Evolutionary conservation across 2,797 vertebrate species (phyloP).

Genomic region (Sebastiscus tertius): DNA sequence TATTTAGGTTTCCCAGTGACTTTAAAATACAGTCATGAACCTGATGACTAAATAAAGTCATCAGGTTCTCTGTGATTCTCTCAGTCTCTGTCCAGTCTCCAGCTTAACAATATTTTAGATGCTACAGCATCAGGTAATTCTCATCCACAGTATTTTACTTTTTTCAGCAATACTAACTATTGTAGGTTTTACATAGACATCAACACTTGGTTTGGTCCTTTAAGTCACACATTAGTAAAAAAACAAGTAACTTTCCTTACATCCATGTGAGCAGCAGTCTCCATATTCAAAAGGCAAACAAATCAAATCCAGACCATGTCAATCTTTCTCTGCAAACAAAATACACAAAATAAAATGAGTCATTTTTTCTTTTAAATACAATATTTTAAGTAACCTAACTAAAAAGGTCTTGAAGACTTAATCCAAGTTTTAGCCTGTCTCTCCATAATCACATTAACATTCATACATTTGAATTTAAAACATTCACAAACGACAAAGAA

Average conservation of each 20-base stretch:
- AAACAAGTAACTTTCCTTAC: background rate
- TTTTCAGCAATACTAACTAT: background rate
- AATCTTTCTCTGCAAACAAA: conserved; percentile 56
- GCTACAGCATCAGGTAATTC: background rate
- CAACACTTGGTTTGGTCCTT: conserved; percentile 26
- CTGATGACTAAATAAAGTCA: background rate
- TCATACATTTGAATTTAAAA: background rate
- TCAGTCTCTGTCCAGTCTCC: background rate
- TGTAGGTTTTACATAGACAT: background rate
- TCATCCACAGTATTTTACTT: background rate
- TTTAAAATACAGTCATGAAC: background rate
- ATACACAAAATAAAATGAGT: background rate
- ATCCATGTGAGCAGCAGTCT: background rate
- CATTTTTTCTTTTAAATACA: background rate
- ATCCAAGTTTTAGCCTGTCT: background rate
- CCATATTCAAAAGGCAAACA: conserved; percentile 1
- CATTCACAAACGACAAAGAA: background rate
- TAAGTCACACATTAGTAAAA: background rate
- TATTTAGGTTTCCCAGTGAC: background rate
- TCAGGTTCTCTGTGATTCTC: background rate
- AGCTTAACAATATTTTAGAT: background rate
- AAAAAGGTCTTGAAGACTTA: background rate
- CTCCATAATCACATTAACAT: background rate
- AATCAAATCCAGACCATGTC: background rate
- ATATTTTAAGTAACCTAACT: background rate